Conservation (phyloP, 2,888 invertebrate genomes). For the Habrosyne pyritoides region DNA sequence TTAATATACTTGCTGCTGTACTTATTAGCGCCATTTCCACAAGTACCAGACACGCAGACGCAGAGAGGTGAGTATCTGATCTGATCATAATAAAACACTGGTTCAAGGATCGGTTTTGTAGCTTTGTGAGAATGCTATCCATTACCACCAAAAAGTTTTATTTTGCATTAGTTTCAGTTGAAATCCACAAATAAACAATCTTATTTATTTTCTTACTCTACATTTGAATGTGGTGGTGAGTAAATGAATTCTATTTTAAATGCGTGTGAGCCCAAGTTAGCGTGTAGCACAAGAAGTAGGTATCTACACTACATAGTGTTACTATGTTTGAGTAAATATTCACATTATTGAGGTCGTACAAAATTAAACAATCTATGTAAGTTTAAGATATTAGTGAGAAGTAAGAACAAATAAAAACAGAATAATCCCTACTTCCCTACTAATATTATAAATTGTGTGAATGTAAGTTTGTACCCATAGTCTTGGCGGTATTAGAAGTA, state of each 20-base stretch:
- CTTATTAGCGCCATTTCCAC: constrained; percentile 89
- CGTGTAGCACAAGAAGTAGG: background rate
- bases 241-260: constrained; percentile 5
- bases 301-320: background rate
- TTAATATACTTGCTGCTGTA: constrained; percentile 90
- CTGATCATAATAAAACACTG: background rate
- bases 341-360: background rate
- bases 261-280: background rate
- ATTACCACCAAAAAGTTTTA: background rate
- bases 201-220: constrained; percentile 4
- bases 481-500: no score
- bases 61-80: constrained; percentile 81
- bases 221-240: background rate
- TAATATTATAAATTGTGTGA: no score
- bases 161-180: background rate
- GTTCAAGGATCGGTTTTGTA: constrained; percentile 8
- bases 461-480: no score
- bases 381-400: background rate
- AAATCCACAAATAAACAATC: background rate
- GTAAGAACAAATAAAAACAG: no score
- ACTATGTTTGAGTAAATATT: background rate
- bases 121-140: constrained; percentile 11
- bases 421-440: no score
- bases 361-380: background rate
- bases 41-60: constrained; percentile 87